phyloP scores from a whole-genome alignment of 2,888 invertebrate genomes.

The Conchocele bisecta region DNA sequence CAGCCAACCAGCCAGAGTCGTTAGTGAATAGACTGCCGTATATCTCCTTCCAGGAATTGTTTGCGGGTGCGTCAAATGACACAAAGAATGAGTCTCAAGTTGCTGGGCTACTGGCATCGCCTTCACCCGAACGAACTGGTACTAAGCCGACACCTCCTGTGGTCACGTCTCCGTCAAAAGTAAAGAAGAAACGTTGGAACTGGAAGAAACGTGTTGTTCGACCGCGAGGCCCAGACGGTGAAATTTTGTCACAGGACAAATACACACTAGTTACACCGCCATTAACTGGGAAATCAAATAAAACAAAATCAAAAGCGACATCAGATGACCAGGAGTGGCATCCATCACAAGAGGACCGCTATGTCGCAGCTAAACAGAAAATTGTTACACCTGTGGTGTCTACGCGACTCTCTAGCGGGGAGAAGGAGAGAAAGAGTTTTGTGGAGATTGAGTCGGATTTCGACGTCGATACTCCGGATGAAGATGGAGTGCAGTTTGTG shows the following conservation, averaged over 20 bases:
- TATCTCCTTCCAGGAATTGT: constrained; percentile 56
- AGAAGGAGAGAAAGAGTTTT: constrained; percentile 42
- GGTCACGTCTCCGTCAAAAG: too few species aligned
- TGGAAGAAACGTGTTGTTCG: constrained; percentile 52
- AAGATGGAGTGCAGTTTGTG: constrained; percentile 9
- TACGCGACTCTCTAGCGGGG: constrained; percentile 34
- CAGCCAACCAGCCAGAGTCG: constrained; percentile 29
- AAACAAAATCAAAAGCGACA: constrained; percentile 4
- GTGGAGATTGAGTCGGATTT: constrained; percentile 37
- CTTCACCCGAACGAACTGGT: background rate
- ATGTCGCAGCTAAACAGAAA: background rate
- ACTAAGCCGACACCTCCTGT: too few species aligned
- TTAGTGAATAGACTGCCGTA: constrained; percentile 51
- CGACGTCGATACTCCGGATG: background rate
- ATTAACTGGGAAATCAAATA: constrained; percentile 3
- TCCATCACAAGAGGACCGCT: constrained; percentile 1
- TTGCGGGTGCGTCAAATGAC: constrained; percentile 25
- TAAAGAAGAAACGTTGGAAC: constrained; percentile 37
- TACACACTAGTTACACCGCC: background rate
- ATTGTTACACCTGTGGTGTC: background rate
- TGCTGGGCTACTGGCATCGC: constrained; percentile 1
- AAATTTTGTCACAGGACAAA: constrained; percentile 4
- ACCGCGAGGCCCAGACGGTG: constrained; percentile 38
- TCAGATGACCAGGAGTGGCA: constrained; percentile 27
- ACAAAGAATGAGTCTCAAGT: constrained; percentile 9